phyloP scores from a whole-genome alignment of 2,113 vertebrate species.

The Thymallus thymallus region DNA sequence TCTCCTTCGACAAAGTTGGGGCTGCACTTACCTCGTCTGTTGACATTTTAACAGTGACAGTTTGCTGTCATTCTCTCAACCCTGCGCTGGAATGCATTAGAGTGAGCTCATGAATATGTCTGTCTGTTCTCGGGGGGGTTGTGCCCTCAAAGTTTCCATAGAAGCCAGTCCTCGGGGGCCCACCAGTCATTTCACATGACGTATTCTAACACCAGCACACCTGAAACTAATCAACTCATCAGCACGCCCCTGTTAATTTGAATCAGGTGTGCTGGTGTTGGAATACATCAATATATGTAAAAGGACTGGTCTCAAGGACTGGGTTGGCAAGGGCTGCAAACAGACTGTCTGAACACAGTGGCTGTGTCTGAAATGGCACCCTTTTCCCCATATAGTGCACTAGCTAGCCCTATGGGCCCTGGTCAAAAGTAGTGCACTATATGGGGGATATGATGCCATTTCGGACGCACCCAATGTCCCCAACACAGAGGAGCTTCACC shows the following conservation, averaged over 20 bases:
- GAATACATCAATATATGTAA: no score
- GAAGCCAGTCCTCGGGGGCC: no score
- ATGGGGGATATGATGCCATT: slow-evolving; percentile 31
- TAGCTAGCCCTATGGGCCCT: no score
- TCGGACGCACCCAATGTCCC: slow-evolving; percentile 33
- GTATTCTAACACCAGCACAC: no score
- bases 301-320: no score
- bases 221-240: no score
- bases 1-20: slow-evolving; percentile 37
- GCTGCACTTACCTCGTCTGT: slow-evolving; percentile 69
- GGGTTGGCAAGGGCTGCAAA: slow-evolving; percentile 34
- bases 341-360: slow-evolving; percentile 8
- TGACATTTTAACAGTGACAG: slow-evolving; percentile 55
- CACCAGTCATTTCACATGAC: no score
- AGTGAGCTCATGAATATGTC: background rate
- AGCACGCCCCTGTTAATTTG: no score
- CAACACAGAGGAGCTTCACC: slow-evolving; percentile 45
- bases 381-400: no score
- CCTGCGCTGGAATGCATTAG: slow-evolving; percentile 27
- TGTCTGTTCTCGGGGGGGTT: background rate
- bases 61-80: slow-evolving; percentile 59
- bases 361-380: no score
- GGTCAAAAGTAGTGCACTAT: no score
- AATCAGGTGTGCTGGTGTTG: no score
- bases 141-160: background rate